Conservation (phyloP, 2,888 invertebrate genomes). For the Myopa testacea region DNA sequence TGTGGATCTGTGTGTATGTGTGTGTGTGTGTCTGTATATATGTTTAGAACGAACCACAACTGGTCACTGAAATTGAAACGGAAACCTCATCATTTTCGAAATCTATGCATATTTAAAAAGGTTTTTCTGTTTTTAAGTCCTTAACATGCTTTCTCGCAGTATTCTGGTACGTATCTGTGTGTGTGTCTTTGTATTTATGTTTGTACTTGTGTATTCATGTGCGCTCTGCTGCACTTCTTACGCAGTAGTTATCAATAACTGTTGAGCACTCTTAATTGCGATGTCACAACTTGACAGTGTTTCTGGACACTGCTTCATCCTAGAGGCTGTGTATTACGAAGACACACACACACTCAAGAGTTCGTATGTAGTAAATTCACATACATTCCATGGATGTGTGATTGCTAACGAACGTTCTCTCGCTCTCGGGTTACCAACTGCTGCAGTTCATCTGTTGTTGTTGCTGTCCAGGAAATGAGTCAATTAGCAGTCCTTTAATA, state of each 20-base stretch:
- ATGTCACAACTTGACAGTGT: slow-evolving; percentile 43
- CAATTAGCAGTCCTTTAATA: slow-evolving; percentile 39
- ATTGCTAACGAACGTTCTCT: neutral
- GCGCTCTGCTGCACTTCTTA: neutral
- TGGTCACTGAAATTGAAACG: slow-evolving; percentile 45
- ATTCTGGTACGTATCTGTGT: neutral
- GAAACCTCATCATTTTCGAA: slow-evolving; percentile 45
- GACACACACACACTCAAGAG: neutral
- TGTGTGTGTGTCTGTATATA: neutral
- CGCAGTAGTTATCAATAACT: slow-evolving; percentile 19
- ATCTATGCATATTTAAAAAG: slow-evolving; percentile 35
- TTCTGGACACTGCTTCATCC: neutral
- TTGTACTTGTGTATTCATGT: neutral
- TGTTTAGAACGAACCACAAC: slow-evolving; percentile 2
- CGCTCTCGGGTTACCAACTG: slow-evolving; percentile 29
- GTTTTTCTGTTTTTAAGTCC: neutral
- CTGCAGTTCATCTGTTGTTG: slow-evolving; percentile 19
- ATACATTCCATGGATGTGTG: neutral
- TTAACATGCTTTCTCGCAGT: neutral
- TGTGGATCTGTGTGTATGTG: neutral
- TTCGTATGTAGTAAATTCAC: neutral
- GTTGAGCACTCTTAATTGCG: slow-evolving; percentile 43
- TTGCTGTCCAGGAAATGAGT: slow-evolving; percentile 42
- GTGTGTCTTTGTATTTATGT: slow-evolving; percentile 5
- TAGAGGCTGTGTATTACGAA: neutral